A percentile compares a stretch with the other conserved stretches of the same genome.
Conservation (phyloP, 2,888 invertebrate species). For the Boloria selene region DNA sequence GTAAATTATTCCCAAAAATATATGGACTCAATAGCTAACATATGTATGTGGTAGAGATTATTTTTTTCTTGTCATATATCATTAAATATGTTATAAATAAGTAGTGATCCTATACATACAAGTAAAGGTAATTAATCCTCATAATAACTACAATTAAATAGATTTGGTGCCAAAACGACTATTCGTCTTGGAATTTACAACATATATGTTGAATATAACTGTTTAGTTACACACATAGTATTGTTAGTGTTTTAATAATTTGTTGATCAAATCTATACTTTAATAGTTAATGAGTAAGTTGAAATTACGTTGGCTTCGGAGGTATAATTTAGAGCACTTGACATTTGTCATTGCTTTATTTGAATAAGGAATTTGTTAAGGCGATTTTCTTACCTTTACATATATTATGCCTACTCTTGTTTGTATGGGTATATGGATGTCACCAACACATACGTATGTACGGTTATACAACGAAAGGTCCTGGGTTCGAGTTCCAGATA, state of each 20-base stretch:
- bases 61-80: background rate
- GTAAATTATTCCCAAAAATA: too few relatives aligned
- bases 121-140: conserved; percentile 43
- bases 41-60: background rate
- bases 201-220: conserved; percentile 44
- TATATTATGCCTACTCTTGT: conserved; percentile 3
- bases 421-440: background rate
- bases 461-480: too few relatives aligned
- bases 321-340: conserved; percentile 38
- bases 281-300: conserved; percentile 24
- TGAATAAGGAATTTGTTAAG: conserved; percentile 48
- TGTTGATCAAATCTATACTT: conserved; percentile 16
- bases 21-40: too few relatives aligned
- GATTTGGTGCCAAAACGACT: conserved; percentile 42
- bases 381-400: conserved; percentile 23
- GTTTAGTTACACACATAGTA: conserved; percentile 25
- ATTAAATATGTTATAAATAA: background rate
- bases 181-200: conserved; percentile 43
- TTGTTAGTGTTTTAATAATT: conserved; percentile 13
- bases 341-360: conserved; percentile 45
- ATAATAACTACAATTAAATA: conserved; percentile 38
- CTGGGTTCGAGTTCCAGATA: too few relatives aligned
- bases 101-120: conserved; percentile 48
- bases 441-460: too few relatives aligned
- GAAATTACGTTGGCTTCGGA: conserved; percentile 26